A percentile compares a stretch with the other conserved stretches of the same genome.
Conservation (phyloP, 2,797 vertebrate species). For the Microctenopoma steveboyesi region DNA sequence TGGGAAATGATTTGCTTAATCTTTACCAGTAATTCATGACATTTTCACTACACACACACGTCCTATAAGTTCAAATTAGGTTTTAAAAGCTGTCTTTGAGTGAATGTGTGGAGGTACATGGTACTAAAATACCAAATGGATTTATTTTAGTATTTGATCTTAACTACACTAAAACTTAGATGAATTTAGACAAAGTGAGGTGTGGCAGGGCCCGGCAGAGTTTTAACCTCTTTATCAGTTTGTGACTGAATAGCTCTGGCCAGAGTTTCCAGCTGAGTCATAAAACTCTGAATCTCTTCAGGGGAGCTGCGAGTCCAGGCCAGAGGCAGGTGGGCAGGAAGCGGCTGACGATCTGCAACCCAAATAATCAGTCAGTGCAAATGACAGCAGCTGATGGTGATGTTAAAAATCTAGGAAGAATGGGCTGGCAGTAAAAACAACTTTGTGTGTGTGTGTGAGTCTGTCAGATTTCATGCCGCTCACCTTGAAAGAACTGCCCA, state of each 20-base stretch:
- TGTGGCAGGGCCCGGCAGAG: constrained; percentile 1
- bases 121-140: background rate
- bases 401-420: background rate
- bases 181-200: constrained; percentile 4
- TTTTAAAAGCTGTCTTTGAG: background rate
- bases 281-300: constrained; percentile 71
- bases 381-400: background rate
- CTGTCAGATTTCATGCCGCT: background rate
- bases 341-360: constrained; percentile 71
- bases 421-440: too few relatives aligned
- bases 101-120: background rate
- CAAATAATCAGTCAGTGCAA: constrained; percentile 20
- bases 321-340: constrained; percentile 79
- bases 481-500: constrained; percentile 83
- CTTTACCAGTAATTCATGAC: background rate
- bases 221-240: constrained; percentile 11
- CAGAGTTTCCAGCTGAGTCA: constrained; percentile 73
- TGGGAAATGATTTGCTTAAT: constrained; percentile 2
- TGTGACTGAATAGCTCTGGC: constrained; percentile 50
- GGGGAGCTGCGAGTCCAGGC: constrained; percentile 78
- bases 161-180: constrained; percentile 1
- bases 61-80: constrained; percentile 1
- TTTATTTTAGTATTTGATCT: background rate
- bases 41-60: background rate
- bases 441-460: background rate